These are phyloP conservation scores for Isaurus tuberculatus DNA, from an alignment of 92 coral and sea anemone genomes.

Conservation along the genomic window DNA sequence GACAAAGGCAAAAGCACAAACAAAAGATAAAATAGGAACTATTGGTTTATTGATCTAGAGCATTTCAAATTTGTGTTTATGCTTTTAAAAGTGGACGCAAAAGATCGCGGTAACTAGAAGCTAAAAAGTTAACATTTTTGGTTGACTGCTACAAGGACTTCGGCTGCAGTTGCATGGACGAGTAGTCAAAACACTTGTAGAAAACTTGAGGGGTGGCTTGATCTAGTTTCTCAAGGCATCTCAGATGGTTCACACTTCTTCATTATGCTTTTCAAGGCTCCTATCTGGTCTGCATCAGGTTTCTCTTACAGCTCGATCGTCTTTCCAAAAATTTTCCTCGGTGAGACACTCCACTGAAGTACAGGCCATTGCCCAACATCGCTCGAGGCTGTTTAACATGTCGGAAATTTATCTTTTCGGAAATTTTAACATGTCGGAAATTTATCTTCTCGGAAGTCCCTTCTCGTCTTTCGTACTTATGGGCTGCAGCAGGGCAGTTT, in stretches of 20 bases:
- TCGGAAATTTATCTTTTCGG: no score
- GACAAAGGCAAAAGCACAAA: background rate
- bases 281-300: background rate
- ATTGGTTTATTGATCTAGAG: background rate
- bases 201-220: conserved; percentile 5
- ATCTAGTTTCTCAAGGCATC: background rate
- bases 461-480: no score
- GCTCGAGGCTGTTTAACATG: no score
- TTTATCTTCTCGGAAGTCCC: no score
- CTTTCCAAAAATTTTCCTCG: no score
- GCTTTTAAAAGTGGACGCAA: conserved; percentile 1
- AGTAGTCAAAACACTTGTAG: background rate
- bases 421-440: no score
- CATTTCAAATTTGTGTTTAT: background rate
- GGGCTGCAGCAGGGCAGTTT: no score
- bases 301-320: no score
- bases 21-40: background rate
- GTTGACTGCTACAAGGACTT: background rate
- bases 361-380: no score
- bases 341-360: no score
- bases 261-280: background rate
- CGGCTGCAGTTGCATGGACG: background rate
- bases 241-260: background rate
- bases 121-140: background rate
- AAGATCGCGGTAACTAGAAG: background rate